Evolutionary conservation across 2,797 vertebrate species (phyloP), one percentile per base, ranked within the genome.

Genomic region (Enteromius fasciolatus): DNA sequence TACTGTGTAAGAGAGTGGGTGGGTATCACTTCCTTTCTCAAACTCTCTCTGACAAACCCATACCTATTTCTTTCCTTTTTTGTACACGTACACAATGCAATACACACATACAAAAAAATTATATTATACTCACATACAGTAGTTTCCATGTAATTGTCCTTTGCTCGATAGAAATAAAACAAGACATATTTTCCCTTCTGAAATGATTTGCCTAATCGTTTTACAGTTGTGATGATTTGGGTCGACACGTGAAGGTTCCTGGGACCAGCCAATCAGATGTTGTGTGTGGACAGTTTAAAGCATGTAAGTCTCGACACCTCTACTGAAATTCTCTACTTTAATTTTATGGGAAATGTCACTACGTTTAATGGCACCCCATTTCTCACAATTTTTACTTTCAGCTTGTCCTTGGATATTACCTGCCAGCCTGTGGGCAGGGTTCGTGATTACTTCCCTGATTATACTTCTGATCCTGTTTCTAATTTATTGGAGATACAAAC

Each of bases 371-470:
- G 2, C 15, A 31, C 23, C 33, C 17, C 6, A 44, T 44, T 44
- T 44, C 11, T 44, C 11, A 44, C 39, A 10, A 17, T 44, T 18
- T 46, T 3, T 8, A 28, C 5, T 76, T 39, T 86, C 88, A 94
- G 93, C 57, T 3, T 93, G 92, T 79, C 1, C 12, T 9, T 94
- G 92, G 93, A 54, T 88, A 1, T 66, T 94, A 61, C 93, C 93
- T 4, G 89, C 92, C 25, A 18, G 84, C 59, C 85, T 95, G 81
- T 94, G 93, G 93, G 83, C 87, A 2, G 93, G 93, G 41, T 69
- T 94, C 0, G 86, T 88, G 79, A 20, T 94, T 87, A 92, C 91
- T 0, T 44, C 75, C 12, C 2, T 87, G n/a, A 0, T 93, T 25
- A 23, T 87, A 41, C 6, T 80, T 44, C 78, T 93, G 2, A 79